These are phyloP conservation scores for Drosophila ironensis DNA, from an alignment of 1,140 invertebrate genomes.

Conservation along the genomic window DNA sequence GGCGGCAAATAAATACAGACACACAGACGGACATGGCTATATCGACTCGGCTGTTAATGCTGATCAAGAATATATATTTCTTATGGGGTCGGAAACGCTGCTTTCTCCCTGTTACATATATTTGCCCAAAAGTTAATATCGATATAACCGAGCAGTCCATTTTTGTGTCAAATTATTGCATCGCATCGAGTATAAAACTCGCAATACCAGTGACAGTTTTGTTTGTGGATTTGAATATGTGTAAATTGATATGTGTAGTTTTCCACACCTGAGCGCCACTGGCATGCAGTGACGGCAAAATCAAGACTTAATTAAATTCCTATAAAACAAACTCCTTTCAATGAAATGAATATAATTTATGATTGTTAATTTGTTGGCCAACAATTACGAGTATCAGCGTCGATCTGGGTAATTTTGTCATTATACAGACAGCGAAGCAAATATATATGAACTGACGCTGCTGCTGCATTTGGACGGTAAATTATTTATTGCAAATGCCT, in stretches of 20 bases:
- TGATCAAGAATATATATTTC: too few species aligned
- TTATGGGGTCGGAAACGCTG: too few species aligned
- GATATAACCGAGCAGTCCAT: too few species aligned
- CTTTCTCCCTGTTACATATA: too few species aligned
- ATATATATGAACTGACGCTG: neutral
- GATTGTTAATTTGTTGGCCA: conserved; percentile 60
- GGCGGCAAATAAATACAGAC: too few species aligned
- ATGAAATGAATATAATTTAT: conserved; percentile 69
- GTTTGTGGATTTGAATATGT: neutral
- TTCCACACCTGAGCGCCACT: conserved; percentile 46
- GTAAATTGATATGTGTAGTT: conserved; percentile 24
- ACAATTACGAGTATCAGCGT: conserved; percentile 26
- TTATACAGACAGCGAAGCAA: conserved; percentile 1
- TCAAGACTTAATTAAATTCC: conserved; percentile 30
- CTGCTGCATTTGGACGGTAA: conserved; percentile 9
- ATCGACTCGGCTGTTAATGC: too few species aligned
- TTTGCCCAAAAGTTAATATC: too few species aligned
- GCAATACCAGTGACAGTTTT: too few species aligned
- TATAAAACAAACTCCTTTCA: neutral
- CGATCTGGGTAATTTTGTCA: too few species aligned
- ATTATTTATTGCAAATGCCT: conserved; percentile 22
- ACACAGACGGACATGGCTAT: too few species aligned
- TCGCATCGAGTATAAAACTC: too few species aligned
- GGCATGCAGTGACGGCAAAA: conserved; percentile 7
- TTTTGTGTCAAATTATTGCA: too few species aligned